Evolutionary conservation across 2,888 invertebrate genomes (phyloP).

Genomic region (Mimas tiliae): DNA sequence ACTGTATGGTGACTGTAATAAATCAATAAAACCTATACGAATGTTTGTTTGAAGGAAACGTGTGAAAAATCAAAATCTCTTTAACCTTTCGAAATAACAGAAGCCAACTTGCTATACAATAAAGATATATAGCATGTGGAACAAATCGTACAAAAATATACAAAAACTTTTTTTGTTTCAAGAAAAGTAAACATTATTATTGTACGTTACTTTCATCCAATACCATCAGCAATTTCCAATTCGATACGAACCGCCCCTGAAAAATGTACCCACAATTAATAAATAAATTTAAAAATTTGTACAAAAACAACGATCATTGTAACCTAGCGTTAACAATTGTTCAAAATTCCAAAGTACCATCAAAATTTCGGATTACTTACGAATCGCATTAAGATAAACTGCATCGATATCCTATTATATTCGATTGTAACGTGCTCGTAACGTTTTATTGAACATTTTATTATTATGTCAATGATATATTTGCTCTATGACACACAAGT

Average conservation of each 20-base stretch:
- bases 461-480: conserved; percentile 39
- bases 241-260: conserved; percentile 16
- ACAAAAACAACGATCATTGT: conserved; percentile 6
- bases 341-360: conserved; percentile 33
- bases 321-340: conserved; percentile 29
- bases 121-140: not conserved
- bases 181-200: conserved; percentile 14
- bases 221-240: not conserved
- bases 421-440: conserved; percentile 38
- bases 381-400: conserved; percentile 41
- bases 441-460: conserved; percentile 41
- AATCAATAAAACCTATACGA: not conserved
- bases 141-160: conserved; percentile 2
- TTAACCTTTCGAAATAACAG: not conserved
- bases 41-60: not conserved
- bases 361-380: conserved; percentile 37
- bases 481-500: conserved; percentile 37
- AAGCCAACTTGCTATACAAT: conserved; percentile 4
- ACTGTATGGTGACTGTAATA: not conserved
- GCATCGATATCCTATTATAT: conserved; percentile 31
- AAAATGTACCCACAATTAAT: conserved; percentile 9
- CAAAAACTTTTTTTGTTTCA: not conserved
- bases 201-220: conserved; percentile 11
- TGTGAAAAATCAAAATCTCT: not conserved
- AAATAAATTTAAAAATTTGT: conserved; percentile 11